These are phyloP conservation scores for Acrobeloides nanus DNA, from an alignment of 2,888 invertebrate genomes.

Conservation along the genomic window DNA sequence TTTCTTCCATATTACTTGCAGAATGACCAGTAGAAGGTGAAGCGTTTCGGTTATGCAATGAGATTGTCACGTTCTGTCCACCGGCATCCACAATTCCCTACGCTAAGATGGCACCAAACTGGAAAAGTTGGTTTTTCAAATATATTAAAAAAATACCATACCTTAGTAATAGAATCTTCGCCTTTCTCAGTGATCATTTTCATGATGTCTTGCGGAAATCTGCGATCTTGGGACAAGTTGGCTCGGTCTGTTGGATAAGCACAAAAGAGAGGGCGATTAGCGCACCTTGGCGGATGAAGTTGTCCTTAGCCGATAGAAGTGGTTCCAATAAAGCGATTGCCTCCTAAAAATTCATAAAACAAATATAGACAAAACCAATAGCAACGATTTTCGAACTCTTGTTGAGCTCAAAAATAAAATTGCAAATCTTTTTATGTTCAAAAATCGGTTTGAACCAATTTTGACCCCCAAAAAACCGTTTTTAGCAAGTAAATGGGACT, in stretches of 20 bases:
- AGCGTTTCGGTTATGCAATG: slow-evolving; percentile 65
- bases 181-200: slow-evolving; percentile 97
- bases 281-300: slow-evolving; percentile 95
- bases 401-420: too few species aligned
- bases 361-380: too few species aligned
- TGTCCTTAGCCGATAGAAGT: slow-evolving; percentile 96
- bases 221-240: slow-evolving; percentile 81
- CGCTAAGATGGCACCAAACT: slow-evolving; percentile 38
- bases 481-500: too few species aligned
- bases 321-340: slow-evolving; percentile 90
- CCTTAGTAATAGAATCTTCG: slow-evolving; percentile 96
- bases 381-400: too few species aligned
- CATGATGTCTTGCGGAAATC: slow-evolving; percentile 89
- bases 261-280: slow-evolving; percentile 95
- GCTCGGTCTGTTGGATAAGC: slow-evolving; percentile 91
- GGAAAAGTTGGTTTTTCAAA: slow-evolving; percentile 6
- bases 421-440: too few species aligned
- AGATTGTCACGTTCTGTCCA: slow-evolving; percentile 90
- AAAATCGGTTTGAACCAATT: too few species aligned
- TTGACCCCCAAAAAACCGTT: too few species aligned
- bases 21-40: slow-evolving; percentile 62
- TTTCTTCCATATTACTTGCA: too few species aligned
- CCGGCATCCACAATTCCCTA: slow-evolving; percentile 56
- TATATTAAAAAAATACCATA: slow-evolving; percentile 6
- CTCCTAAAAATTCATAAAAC: too few species aligned